phyloP scores from a whole-genome alignment of 2,113 vertebrate species.

The Malurus elegans region DNA sequence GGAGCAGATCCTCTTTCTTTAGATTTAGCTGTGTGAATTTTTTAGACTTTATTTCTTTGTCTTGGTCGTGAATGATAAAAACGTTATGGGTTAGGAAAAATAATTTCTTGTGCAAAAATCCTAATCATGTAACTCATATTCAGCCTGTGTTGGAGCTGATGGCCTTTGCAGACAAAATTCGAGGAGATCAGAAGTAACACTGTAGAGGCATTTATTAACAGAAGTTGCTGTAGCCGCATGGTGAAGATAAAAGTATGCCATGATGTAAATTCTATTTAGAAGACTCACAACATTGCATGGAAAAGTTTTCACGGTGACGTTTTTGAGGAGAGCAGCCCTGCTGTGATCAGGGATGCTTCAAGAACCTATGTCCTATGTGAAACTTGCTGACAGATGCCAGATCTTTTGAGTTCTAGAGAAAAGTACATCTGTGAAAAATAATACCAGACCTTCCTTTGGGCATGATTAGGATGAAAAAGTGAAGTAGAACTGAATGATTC shows the following conservation, averaged over 20 bases:
- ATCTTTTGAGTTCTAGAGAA: not conserved
- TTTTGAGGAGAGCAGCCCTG: not conserved
- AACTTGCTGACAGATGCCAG: not conserved
- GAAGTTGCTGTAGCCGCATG: not conserved
- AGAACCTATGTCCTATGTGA: not conserved
- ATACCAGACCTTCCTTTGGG: not conserved
- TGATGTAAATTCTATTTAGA: not conserved
- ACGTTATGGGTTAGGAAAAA: not conserved
- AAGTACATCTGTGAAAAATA: not conserved
- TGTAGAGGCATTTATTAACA: not conserved
- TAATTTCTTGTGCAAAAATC: not conserved
- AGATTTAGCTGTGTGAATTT: not conserved
- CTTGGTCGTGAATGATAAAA: not conserved
- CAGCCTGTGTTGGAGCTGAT: not conserved
- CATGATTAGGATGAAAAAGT: not conserved
- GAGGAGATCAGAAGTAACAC: not conserved
- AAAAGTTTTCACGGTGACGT: not conserved
- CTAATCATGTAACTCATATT: not conserved
- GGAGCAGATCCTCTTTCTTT: not conserved
- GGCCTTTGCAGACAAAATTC: not conserved
- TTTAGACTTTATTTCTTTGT: not conserved
- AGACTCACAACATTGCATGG: not conserved
- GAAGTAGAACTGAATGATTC: slow-evolving; percentile 20
- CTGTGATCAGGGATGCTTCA: not conserved
- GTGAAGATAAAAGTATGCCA: not conserved